A percentile compares a stretch with the other conserved stretches of the same genome.
These are phyloP conservation scores for Catharus bicknelli DNA, from an alignment of 2,113 vertebrate species.

Conservation along the genomic window DNA sequence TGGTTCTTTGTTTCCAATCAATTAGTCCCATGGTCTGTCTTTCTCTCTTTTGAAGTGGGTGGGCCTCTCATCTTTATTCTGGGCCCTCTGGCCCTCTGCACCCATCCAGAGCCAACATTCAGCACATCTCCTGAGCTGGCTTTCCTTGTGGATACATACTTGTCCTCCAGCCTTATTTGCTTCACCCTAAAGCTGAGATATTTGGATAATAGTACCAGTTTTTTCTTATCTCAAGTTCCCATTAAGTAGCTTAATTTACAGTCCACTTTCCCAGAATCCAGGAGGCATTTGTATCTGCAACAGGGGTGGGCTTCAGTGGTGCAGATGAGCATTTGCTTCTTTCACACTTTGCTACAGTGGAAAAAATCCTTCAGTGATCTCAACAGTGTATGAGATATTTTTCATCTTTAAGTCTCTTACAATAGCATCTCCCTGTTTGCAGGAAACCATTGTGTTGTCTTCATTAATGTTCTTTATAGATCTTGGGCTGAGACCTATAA, in stretches of 20 bases:
- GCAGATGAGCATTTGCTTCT: not conserved
- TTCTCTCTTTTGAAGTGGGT: not conserved
- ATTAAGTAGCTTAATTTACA: too few species aligned
- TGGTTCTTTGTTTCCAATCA: not conserved
- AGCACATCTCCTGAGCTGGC: not conserved
- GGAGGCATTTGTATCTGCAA: not conserved
- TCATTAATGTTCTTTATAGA: not conserved
- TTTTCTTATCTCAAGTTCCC: not conserved
- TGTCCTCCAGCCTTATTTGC: not conserved
- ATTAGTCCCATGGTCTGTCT: not conserved
- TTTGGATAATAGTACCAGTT: not conserved
- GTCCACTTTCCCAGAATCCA: not conserved
- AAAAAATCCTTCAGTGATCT: not conserved
- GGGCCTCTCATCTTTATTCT: not conserved
- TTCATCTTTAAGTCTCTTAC: not conserved
- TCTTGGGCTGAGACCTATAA: not conserved
- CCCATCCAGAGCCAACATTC: not conserved
- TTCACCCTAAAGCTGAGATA: not conserved
- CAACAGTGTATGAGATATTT: not conserved
- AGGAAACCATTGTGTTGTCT: fast-evolving
- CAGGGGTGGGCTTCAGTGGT: fast-evolving
- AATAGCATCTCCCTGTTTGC: not conserved
- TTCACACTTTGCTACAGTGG: not conserved
- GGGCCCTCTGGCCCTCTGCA: fast-evolving
- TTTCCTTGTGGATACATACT: not conserved